A percentile compares a stretch with the other conserved stretches of the same genome.
These are phyloP conservation scores for Syrmaticus mikado DNA, from an alignment of 2,113 vertebrate species.

Conservation along the genomic window DNA sequence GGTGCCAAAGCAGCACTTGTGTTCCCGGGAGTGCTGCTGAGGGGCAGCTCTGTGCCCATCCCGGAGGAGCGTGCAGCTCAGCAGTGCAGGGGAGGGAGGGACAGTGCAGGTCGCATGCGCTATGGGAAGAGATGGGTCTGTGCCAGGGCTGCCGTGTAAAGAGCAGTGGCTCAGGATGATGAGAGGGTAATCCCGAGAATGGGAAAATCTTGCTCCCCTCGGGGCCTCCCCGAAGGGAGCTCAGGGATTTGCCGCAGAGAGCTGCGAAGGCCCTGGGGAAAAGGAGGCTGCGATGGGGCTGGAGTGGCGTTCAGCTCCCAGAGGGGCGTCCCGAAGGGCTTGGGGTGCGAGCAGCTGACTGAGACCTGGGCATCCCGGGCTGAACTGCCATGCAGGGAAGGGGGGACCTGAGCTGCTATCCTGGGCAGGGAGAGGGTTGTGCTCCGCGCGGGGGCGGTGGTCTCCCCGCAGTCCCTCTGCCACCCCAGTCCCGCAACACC, in stretches of 20 bases:
- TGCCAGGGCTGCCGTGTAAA: background rate
- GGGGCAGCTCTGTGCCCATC: background rate
- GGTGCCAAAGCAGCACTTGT: background rate
- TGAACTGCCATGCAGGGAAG: accelerated
- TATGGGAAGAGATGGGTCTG: background rate
- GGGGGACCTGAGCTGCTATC: accelerated
- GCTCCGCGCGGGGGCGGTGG: accelerated
- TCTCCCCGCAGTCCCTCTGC: too few relatives aligned
- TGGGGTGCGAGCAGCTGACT: background rate
- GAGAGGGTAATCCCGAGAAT: background rate
- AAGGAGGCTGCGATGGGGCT: background rate
- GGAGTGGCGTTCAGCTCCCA: background rate
- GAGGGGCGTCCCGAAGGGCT: background rate
- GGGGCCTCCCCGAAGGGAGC: background rate
- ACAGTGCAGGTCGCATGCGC: accelerated
- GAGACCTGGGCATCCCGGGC: background rate
- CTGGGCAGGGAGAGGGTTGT: accelerated
- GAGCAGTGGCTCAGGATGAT: background rate
- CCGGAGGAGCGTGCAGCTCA: background rate
- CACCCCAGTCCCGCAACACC: too few relatives aligned
- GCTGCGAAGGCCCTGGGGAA: background rate
- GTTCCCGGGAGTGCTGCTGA: background rate
- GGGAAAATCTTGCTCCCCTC: background rate
- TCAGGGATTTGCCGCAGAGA: background rate
- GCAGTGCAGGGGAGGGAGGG: accelerated